Conservation (phyloP, 2,113 vertebrate species). For the Eublepharis macularius region DNA sequence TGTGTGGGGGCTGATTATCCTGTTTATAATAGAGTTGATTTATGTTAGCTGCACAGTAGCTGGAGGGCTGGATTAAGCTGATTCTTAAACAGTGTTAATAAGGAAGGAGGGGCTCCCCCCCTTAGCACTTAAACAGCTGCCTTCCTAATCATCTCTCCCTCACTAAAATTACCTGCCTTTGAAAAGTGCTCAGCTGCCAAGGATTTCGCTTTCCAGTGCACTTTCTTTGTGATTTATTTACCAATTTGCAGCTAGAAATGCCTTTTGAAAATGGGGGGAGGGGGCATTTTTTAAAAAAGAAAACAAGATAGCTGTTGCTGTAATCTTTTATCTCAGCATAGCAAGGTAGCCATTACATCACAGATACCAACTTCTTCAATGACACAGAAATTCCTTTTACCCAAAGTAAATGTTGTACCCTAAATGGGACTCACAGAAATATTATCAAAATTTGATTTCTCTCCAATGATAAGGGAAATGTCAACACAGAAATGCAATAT, state of each 20-base stretch:
- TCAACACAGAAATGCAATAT: neutral
- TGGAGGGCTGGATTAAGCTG: neutral
- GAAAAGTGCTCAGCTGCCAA: neutral
- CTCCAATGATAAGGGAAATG: neutral
- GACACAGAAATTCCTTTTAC: neutral
- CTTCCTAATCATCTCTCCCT: neutral
- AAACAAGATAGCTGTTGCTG: neutral
- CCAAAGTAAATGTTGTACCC: neutral
- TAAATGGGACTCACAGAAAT: neutral
- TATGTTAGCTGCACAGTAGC: neutral
- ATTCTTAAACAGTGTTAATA: neutral
- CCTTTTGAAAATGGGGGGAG: neutral
- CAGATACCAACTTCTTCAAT: neutral
- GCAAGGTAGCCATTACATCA: neutral
- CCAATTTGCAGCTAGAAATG: neutral
- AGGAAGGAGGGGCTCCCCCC: neutral
- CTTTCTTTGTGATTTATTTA: neutral
- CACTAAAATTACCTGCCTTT: neutral
- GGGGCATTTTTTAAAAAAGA: neutral
- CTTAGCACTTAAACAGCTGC: neutral
- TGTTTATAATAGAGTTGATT: neutral
- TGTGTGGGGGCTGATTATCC: neutral
- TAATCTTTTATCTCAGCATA: neutral
- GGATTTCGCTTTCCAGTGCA: neutral
- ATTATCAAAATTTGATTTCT: neutral